These are phyloP conservation scores for Epinephelus cyanopodus DNA, from an alignment of 2,113 vertebrate genomes.

Conservation along the genomic window DNA sequence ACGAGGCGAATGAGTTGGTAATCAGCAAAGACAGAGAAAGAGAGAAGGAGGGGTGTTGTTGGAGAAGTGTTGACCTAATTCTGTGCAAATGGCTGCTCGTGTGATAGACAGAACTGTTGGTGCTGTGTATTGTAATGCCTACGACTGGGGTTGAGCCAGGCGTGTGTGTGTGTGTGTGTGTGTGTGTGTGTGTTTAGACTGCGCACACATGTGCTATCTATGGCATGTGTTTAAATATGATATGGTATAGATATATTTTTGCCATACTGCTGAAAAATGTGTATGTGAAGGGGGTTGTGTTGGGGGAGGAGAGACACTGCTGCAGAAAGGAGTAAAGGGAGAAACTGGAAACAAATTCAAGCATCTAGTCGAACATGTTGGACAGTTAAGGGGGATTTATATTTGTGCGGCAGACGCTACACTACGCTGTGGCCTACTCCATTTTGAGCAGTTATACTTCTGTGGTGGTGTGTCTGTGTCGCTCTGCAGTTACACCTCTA, in stretches of 20 bases:
- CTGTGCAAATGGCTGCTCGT: constrained; percentile 80
- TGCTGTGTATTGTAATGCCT: constrained; percentile 48
- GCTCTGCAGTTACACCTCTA: no score
- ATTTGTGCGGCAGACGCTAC: no score
- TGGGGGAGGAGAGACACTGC: constrained; percentile 18
- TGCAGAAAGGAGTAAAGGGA: constrained; percentile 8
- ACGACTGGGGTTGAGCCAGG: constrained; percentile 39
- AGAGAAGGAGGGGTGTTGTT: constrained; percentile 62
- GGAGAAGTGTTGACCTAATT: constrained; percentile 85
- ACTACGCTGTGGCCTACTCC: no score
- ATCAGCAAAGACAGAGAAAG: constrained; percentile 65
- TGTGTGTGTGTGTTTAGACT: constrained; percentile 26
- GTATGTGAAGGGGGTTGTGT: constrained; percentile 5
- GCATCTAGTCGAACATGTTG: constrained; percentile 11
- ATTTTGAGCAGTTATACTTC: no score
- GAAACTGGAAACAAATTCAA: constrained; percentile 2
- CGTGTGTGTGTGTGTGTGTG: constrained; percentile 24
- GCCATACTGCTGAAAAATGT: constrained; percentile 24
- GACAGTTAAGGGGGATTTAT: background rate
- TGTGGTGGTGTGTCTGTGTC: no score
- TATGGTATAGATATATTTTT: background rate
- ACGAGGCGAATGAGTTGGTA: constrained; percentile 61
- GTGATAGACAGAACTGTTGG: constrained; percentile 72
- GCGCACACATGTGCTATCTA: constrained; percentile 3
- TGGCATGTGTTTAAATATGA: constrained; percentile 28